phyloP scores from a whole-genome alignment of 2,113 vertebrate genomes.

The Callospermophilus lateralis region DNA sequence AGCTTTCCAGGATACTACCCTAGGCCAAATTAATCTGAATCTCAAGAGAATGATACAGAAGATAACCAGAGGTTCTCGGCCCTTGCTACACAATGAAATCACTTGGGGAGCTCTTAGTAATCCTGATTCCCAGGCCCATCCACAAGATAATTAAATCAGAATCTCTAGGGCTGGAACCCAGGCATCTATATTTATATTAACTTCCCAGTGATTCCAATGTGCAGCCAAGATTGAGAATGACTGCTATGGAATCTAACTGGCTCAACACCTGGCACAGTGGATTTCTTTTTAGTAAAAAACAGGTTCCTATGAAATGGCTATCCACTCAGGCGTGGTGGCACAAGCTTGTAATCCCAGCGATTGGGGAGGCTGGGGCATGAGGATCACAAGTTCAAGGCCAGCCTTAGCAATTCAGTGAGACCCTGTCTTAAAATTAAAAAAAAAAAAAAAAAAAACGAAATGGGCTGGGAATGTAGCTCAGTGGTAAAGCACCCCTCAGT shows the following conservation, averaged over 20 bases:
- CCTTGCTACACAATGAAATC: slow-evolving; percentile 44
- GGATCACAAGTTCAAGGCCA: no score
- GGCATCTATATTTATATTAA: slow-evolving; percentile 52
- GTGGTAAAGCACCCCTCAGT: no score
- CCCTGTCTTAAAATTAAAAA: no score
- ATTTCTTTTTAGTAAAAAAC: slow-evolving; percentile 50
- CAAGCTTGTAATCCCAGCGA: no score
- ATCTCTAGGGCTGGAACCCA: not conserved
- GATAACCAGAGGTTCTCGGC: not conserved
- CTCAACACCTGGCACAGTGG: slow-evolving; percentile 32
- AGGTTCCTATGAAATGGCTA: slow-evolving; percentile 48
- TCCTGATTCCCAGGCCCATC: slow-evolving; percentile 56
- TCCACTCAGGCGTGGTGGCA: no score
- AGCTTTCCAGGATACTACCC: slow-evolving; percentile 50
- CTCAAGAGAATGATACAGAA: slow-evolving; percentile 41
- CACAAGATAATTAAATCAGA: slow-evolving; percentile 56
- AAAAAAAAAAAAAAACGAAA: no score
- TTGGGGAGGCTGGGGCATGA: no score
- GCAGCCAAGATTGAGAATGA: not conserved
- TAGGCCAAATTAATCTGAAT: slow-evolving; percentile 53
- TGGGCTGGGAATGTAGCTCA: no score
- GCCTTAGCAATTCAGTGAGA: no score
- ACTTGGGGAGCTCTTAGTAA: slow-evolving; percentile 58
- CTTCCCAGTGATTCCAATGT: not conserved
- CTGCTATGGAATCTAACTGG: slow-evolving; percentile 22